Evolutionary conservation across 2,888 invertebrate species (phyloP).

Genomic region (Euplagia quadripunctaria): DNA sequence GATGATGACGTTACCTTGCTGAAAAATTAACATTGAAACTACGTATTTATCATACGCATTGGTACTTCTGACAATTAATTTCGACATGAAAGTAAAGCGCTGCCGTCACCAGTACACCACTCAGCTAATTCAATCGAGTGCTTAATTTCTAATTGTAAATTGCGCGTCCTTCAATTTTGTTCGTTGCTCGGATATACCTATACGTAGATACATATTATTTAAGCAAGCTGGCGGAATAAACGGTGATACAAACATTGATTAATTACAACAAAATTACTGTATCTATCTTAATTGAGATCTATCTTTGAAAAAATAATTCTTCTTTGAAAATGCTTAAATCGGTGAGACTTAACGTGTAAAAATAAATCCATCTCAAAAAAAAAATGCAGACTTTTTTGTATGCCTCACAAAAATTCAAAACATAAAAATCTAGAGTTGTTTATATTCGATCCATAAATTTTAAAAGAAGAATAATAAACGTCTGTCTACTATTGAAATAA

Average conservation of each 20-base stretch:
- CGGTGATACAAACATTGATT: neutral
- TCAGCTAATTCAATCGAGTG: constrained; percentile 3
- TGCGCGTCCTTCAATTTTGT: neutral
- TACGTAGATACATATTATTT: neutral
- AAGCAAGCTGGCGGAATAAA: neutral
- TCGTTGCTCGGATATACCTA: neutral
- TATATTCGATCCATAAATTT: neutral
- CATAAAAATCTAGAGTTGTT: neutral
- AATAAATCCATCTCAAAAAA: neutral
- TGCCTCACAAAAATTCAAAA: neutral
- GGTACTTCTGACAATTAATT: constrained; percentile 5
- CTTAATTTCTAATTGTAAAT: neutral
- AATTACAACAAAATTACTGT: neutral
- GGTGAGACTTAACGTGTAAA: too few relatives aligned
- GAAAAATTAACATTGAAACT: neutral
- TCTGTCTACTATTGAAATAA: neutral
- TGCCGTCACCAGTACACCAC: neutral
- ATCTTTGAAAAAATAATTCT: too few relatives aligned
- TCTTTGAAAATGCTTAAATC: too few relatives aligned
- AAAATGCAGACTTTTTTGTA: neutral
- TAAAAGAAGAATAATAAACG: neutral
- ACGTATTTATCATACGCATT: neutral
- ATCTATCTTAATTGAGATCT: too few relatives aligned
- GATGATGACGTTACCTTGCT: neutral
- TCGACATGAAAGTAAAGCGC: neutral